These are phyloP conservation scores for Labroides dimidiatus DNA, from an alignment of 2,797 vertebrate species.

Conservation along the genomic window DNA sequence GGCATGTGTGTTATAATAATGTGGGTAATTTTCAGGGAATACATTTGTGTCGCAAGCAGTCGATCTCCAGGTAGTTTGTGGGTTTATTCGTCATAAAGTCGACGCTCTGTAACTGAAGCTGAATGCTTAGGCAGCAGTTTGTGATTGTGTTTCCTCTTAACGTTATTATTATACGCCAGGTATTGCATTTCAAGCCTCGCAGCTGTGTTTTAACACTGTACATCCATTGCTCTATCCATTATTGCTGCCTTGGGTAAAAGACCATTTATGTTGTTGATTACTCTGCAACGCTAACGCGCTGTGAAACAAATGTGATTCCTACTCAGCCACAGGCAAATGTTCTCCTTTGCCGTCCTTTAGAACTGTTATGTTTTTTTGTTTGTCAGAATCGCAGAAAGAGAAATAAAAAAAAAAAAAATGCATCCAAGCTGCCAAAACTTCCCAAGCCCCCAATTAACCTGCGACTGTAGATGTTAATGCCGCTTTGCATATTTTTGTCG, in stretches of 20 bases:
- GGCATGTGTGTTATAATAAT: background rate
- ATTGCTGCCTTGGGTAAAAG: slow-evolving; percentile 20
- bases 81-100: background rate
- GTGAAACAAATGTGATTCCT: slow-evolving; percentile 48
- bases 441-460: slow-evolving; percentile 84
- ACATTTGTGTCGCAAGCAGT: background rate
- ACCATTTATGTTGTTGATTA: slow-evolving; percentile 26
- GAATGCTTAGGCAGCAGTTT: background rate
- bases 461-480: slow-evolving; percentile 74
- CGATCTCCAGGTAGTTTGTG: background rate
- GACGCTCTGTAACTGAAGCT: background rate
- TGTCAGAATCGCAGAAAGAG: slow-evolving; percentile 33
- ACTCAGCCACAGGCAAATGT: slow-evolving; percentile 33
- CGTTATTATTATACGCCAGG: slow-evolving; percentile 3
- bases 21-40: background rate
- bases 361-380: slow-evolving; percentile 56
- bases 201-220: slow-evolving; percentile 16
- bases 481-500: slow-evolving; percentile 74
- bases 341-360: slow-evolving; percentile 62
- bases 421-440: slow-evolving; percentile 66
- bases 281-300: slow-evolving; percentile 18
- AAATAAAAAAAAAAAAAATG: slow-evolving; percentile 36
- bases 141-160: background rate
- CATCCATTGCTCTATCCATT: slow-evolving; percentile 20
- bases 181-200: slow-evolving; percentile 26